These are phyloP conservation scores for Otocyon megalotis DNA, from an alignment of 2,113 vertebrate genomes.

Conservation along the genomic window DNA sequence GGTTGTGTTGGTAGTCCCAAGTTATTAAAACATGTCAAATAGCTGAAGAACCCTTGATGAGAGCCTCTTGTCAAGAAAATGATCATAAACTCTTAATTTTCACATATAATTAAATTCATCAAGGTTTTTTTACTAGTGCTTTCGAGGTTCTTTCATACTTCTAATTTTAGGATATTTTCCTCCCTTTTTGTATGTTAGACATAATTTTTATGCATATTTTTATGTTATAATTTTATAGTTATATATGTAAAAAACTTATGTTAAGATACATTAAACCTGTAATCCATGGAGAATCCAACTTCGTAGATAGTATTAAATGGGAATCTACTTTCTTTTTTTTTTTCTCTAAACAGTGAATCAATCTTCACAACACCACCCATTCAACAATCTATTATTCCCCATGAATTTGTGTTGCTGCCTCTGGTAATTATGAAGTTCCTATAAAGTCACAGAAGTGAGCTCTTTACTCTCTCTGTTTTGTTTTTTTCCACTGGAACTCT, in stretches of 20 bases:
- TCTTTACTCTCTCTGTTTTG: not conserved
- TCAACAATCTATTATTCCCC: not conserved
- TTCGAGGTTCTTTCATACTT: not conserved
- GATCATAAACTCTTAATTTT: not conserved
- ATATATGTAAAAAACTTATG: not conserved
- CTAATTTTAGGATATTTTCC: not conserved
- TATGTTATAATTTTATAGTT: not conserved
- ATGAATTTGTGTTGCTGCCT: not conserved
- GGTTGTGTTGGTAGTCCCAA: not conserved
- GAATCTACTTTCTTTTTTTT: not conserved
- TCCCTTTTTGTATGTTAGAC: not conserved
- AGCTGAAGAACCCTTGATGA: not conserved
- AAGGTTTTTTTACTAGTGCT: not conserved
- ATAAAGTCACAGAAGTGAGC: not conserved
- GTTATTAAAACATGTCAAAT: not conserved
- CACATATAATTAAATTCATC: not conserved
- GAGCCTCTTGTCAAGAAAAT: not conserved
- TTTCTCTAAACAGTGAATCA: not conserved
- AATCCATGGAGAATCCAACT: not conserved
- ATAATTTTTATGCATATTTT: not conserved
- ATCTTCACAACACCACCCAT: fast-evolving
- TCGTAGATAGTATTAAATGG: not conserved
- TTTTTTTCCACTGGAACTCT: not conserved
- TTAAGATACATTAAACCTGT: not conserved
- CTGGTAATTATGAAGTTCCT: not conserved